phyloP scores from a whole-genome alignment of 2,888 invertebrate species.

The Cheilosia vulpina region DNA sequence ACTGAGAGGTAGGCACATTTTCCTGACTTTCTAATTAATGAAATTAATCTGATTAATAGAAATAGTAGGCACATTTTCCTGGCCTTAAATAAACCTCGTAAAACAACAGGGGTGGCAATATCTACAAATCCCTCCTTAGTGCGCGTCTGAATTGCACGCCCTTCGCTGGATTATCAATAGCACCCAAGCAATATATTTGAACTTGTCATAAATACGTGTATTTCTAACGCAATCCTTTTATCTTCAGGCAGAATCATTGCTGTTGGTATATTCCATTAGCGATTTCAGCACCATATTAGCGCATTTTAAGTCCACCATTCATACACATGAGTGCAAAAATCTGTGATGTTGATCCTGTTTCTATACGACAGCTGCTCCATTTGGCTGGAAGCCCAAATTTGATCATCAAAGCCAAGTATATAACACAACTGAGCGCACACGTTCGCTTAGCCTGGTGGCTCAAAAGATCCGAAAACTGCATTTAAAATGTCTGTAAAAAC shows the following conservation, averaged over 20 bases:
- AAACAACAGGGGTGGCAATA: too few relatives aligned
- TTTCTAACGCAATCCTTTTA: background rate
- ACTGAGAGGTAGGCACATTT: too few relatives aligned
- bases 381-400: slow-evolving; percentile 13
- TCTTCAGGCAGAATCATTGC: background rate
- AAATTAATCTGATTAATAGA: too few relatives aligned
- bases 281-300: background rate
- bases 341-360: slow-evolving; percentile 2
- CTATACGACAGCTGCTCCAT: background rate
- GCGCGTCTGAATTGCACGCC: too few relatives aligned
- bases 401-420: slow-evolving; percentile 6
- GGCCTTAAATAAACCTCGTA: too few relatives aligned
- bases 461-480: slow-evolving; percentile 33
- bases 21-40: too few relatives aligned
- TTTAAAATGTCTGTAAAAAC: slow-evolving; percentile 42
- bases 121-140: too few relatives aligned
- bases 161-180: too few relatives aligned
- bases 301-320: slow-evolving; percentile 1
- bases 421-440: slow-evolving; percentile 8
- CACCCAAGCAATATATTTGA: too few relatives aligned
- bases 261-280: background rate
- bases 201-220: too few relatives aligned
- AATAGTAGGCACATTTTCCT: too few relatives aligned
- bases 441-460: background rate
- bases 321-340: slow-evolving; percentile 1